Evolutionary conservation across 2,888 invertebrate genomes (phyloP), one percentile per base, ranked within the genome.

Genomic region (Hofmannophila pseudospretella): DNA sequence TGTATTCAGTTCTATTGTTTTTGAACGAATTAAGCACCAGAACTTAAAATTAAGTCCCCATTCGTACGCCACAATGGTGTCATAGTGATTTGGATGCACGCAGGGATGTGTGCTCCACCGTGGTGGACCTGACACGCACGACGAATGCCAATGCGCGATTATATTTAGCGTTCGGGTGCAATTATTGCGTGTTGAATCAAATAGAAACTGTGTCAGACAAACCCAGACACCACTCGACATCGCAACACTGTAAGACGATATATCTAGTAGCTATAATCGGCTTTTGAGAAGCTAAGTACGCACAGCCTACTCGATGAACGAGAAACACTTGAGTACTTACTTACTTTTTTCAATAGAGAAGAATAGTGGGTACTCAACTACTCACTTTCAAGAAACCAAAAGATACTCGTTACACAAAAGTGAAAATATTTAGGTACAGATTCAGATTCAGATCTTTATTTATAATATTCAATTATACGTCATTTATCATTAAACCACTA

Each of bases 11-110:
- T 57, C 67, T 57, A 69, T 68, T 65, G 65, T 65, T 67, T 54
- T 57, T 48, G 48, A 53, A 54, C 58, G 58, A 55, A 68, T 81
- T 69, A 67, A 55, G 57, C 63, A 62, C 53, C 58, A 59, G 59
- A 64, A 67, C 65, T 65, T 66, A 54, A 61, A 61, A 75, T 69
- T 73, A 76, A 71, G 69, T 56, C 51, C 62, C 73, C 73, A 77
- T 82, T 78, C 63, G 80, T 82, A 82, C 53, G 77, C 80, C 50
- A 59, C 52, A 51, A 58, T 60, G 66, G 67, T 60, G 62, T 54
- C 58, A 50, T 54, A 62, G 73, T 74, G 68, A 77, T 82, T 82
- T 61, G 67, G 74, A 82, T 84, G 81, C 81, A 68, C 58, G 59
- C 51, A 58, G 62, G 71, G 67, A 64, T 53, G 27, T 27, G 11